phyloP scores from a whole-genome alignment of 2,113 vertebrate genomes.

The Crotophaga sulcirostris region DNA sequence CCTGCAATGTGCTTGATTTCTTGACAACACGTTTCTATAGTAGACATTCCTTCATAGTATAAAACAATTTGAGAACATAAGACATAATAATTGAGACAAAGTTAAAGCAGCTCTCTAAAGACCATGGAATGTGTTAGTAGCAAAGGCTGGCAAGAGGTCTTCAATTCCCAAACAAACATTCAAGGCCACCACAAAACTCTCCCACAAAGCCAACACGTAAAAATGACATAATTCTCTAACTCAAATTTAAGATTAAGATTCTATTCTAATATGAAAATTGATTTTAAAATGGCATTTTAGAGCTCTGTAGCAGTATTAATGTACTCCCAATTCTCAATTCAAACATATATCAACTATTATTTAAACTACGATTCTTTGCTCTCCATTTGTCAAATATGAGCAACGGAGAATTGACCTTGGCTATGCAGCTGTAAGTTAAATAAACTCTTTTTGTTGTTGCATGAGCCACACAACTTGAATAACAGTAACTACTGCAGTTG shows the following conservation, averaged over 20 bases:
- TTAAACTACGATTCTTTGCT: neutral
- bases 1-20: neutral
- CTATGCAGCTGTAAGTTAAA: neutral
- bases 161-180: neutral
- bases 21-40: neutral
- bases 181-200: neutral
- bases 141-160: neutral
- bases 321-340: neutral
- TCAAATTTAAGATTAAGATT: neutral
- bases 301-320: neutral
- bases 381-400: neutral
- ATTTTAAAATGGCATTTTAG: neutral
- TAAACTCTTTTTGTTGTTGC: neutral
- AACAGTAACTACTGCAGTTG: neutral
- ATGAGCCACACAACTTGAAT: neutral
- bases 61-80: neutral
- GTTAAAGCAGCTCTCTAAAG: neutral
- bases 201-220: neutral
- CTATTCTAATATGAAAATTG: neutral
- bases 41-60: neutral
- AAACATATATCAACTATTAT: neutral
- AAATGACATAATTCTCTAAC: neutral
- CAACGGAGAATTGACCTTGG: neutral
- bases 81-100: neutral
- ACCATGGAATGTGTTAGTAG: neutral